Evolutionary conservation across 2,888 invertebrate genomes (phyloP).

Genomic region (Troilus luridus): DNA sequence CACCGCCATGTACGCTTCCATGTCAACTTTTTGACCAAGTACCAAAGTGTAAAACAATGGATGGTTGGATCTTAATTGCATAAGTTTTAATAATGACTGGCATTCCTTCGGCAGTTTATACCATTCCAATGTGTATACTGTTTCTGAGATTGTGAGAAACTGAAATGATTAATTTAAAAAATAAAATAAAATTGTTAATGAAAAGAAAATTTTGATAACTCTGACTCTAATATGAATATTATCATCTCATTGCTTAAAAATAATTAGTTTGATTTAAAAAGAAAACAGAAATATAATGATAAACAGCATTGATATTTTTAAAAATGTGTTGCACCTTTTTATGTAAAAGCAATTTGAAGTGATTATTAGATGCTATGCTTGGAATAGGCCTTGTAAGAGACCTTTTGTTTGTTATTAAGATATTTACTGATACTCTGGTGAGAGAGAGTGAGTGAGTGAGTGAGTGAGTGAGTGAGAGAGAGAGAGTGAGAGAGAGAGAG

Average conservation of each 20-base stretch:
- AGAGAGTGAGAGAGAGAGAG: no score
- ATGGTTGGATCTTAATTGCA: not conserved
- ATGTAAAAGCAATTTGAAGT: no score
- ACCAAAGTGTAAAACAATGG: not conserved
- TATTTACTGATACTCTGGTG: no score
- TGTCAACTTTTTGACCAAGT: not conserved
- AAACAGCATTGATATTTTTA: no score
- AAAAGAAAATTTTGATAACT: not conserved
- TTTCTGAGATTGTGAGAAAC: not conserved
- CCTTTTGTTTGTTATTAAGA: no score
- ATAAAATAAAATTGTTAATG: not conserved
- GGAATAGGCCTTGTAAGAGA: no score
- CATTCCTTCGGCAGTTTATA: not conserved
- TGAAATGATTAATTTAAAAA: not conserved
- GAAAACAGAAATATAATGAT: not conserved
- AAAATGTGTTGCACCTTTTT: no score
- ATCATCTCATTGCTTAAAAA: no score
- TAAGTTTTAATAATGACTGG: not conserved
- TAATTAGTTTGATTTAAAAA: not conserved
- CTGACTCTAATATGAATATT: no score
- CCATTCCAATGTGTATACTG: constrained; percentile 4
- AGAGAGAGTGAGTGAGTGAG: no score
- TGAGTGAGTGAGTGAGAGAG: no score
- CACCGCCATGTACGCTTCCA: not conserved
- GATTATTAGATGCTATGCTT: no score